Percentiles rank a stretch among this genome's conserved stretches.
Evolutionary conservation across 2,113 vertebrate genomes (phyloP).

Genomic region (Mobula birostris): DNA sequence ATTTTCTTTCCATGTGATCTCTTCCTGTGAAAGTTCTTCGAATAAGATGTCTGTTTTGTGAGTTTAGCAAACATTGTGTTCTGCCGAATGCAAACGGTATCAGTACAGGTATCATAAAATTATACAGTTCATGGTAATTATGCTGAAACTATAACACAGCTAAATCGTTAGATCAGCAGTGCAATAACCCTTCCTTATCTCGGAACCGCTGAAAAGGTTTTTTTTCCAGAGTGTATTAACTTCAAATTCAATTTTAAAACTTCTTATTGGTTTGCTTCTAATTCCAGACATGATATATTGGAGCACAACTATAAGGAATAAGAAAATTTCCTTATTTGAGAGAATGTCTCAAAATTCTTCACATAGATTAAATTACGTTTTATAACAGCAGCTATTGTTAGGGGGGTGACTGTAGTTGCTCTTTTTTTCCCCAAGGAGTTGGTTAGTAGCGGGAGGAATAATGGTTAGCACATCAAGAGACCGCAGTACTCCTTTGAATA

Average conservation of each 20-base stretch:
- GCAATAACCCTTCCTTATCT: not conserved
- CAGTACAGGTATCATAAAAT: not conserved
- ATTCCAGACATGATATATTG: not conserved
- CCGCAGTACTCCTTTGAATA: conserved; percentile 10
- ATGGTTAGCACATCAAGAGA: not conserved
- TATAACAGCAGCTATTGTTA: not conserved
- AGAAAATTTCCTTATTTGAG: not conserved
- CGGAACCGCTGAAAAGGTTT: not conserved
- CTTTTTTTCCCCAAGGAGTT: not conserved
- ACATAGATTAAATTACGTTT: not conserved
- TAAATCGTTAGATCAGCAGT: not conserved
- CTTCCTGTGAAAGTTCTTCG: too few relatives aligned
- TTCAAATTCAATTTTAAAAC: too few relatives aligned
- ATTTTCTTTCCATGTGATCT: too few relatives aligned
- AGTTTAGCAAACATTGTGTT: too few relatives aligned
- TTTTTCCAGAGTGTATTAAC: not conserved
- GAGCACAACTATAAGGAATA: not conserved
- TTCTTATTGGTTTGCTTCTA: not conserved
- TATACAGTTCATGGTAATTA: not conserved
- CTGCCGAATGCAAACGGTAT: too few relatives aligned
- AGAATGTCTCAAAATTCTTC: conserved; percentile 6
- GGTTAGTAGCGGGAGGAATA: not conserved
- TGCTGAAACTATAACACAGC: not conserved
- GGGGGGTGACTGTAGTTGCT: not conserved
- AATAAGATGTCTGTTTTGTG: too few relatives aligned